Conservation (phyloP, 2,888 invertebrate species). For the Caenorhabditis doughertyi region DNA sequence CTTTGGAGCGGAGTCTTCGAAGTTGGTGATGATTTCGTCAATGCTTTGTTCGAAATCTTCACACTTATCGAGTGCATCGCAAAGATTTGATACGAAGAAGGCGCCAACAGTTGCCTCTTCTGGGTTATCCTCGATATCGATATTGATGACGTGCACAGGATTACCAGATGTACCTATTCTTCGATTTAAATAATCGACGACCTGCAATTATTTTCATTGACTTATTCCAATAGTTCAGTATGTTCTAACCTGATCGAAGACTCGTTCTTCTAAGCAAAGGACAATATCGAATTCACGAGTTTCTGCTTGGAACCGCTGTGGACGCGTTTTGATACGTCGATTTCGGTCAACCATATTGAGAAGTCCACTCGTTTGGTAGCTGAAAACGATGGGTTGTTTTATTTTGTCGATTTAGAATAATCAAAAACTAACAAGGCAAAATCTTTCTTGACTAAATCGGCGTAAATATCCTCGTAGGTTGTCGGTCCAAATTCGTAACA, state of each 20-base stretch:
- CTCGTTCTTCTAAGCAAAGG: conserved; percentile 97
- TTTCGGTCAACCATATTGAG: conserved; percentile 98
- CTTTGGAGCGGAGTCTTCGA: conserved; percentile 89
- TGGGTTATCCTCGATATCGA: conserved; percentile 99
- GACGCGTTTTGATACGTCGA: conserved; percentile 93
- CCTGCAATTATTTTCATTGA: conserved; percentile 12
- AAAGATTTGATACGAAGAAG: conserved; percentile 96
- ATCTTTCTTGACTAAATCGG: conserved; percentile 75
- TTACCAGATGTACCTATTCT: conserved; percentile 88
- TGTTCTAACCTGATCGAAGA: conserved; percentile 93
- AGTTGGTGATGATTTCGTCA: conserved; percentile 95
- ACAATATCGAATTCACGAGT: conserved; percentile 95
- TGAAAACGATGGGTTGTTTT: conserved; percentile 71
- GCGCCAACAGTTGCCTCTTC: conserved; percentile 99
- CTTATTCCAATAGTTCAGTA: background rate
- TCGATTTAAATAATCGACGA: conserved; percentile 86
- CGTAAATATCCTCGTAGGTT: conserved; percentile 75
- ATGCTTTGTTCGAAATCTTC: conserved; percentile 97
- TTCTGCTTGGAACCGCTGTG: conserved; percentile 94
- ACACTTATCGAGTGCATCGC: conserved; percentile 91
- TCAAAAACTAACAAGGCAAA: conserved; percentile 69
- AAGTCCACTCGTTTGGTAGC: conserved; percentile 97
- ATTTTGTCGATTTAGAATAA: background rate
- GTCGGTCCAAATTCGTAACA: conserved; percentile 76
- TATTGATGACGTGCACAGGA: conserved; percentile 96